Conservation (phyloP, 2,888 invertebrate species). For the Stictocephala bisonia region DNA sequence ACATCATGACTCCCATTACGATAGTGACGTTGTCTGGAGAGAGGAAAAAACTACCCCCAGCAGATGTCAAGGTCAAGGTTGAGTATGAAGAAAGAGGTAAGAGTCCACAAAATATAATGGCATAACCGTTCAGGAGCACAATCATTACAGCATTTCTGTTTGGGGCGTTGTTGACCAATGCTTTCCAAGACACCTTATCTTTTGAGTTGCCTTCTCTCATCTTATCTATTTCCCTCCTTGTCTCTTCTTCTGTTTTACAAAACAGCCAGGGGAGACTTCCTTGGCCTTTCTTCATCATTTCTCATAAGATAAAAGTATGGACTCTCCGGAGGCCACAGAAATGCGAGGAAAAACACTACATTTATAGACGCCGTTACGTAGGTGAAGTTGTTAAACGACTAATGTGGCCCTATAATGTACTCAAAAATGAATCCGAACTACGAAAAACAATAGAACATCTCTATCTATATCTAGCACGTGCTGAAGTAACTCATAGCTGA, state of each 20-base stretch:
- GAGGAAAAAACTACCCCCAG: background rate
- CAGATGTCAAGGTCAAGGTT: background rate
- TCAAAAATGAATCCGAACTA: slow-evolving; percentile 49
- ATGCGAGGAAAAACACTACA: slow-evolving; percentile 65
- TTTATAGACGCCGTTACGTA: slow-evolving; percentile 67
- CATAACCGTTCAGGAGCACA: background rate
- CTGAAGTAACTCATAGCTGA: no score
- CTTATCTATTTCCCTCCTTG: background rate
- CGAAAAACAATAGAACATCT: slow-evolving; percentile 51
- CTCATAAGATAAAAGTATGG: slow-evolving; percentile 71
- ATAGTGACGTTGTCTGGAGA: slow-evolving; percentile 15
- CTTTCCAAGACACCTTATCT: background rate
- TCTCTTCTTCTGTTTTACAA: background rate
- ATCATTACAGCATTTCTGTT: slow-evolving; percentile 22
- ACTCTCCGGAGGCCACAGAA: slow-evolving; percentile 71
- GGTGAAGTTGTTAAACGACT: slow-evolving; percentile 63
- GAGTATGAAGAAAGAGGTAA: slow-evolving; percentile 20
- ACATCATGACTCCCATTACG: slow-evolving; percentile 6
- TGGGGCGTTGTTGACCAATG: background rate
- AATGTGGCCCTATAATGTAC: slow-evolving; percentile 43
- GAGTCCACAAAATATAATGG: background rate
- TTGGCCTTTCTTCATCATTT: slow-evolving; percentile 62
- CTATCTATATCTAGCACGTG: no score
- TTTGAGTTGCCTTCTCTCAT: slow-evolving; percentile 15
- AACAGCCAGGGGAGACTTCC: background rate